Base-by-base conservation (phyloP, 2,113 vertebrate genomes). In the Brachypteracias leptosomus region DNA sequence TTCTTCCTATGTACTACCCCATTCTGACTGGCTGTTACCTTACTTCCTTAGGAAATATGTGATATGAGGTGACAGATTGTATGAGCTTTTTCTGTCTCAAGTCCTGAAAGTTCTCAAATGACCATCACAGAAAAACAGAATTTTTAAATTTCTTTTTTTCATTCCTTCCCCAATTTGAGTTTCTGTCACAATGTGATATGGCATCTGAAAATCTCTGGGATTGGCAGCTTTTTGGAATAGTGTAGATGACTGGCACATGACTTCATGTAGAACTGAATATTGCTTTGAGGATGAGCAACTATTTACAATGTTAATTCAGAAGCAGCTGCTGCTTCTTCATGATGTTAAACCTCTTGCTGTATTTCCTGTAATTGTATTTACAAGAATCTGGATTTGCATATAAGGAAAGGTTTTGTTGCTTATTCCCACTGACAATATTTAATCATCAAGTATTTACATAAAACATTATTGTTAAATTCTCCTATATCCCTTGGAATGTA, bases 351-450 rank as follows among this genome's bases (percentile, higher is more conserved):
- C 38, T 89, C 55, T 67, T 90, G 75, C 51, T 86, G 6, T 63
- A 84, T 86, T 85, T 90, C 55, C 73, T 77, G 55, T 90, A 83
- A 54, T 51, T 92, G 42, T 84, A 71, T 84, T 93, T 81, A 92
- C 29, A 81, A 89, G 76, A 84, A 93, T 55, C 47, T 84, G 68
- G 29, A 90, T 92, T 93, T 92, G 51, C 65, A 68, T 81, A 42
- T 90, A 84, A 87, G 58, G 52, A 75, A 89, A 93, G 61, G 24
- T 71, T 89, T 95, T 93, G 63, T 84, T 86, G 52, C 51, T 77
- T 90, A 71, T 73, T 88, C 63, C 61, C 65, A 70, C 5, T 42
- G 90, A 90, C 38, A 81, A 75, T 79, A 74, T 74, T 86, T 95
- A 80, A 90, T 63, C 61, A 78, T 82, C 35, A 67, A 67, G 35